A percentile compares a stretch with the other conserved stretches of the same genome.
phyloP scores from a whole-genome alignment of 2,797 vertebrate species.

The Mastacembelus armatus region DNA sequence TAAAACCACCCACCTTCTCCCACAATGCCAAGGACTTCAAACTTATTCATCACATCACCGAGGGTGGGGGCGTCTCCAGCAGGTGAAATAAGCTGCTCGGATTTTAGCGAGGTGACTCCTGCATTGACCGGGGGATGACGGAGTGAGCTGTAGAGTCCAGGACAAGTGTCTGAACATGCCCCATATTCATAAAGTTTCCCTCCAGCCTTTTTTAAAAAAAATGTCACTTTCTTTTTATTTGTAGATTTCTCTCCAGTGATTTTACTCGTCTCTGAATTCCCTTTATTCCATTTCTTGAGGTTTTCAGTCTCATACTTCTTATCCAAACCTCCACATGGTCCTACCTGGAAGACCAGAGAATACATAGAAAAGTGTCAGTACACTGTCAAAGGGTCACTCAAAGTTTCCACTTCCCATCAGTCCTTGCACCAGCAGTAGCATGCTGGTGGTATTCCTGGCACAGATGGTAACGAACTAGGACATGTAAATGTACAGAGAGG shows the following conservation, averaged over 20 bases:
- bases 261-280: conserved; percentile 12
- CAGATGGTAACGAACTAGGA: conserved; percentile 65
- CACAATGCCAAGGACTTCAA: conserved; percentile 99
- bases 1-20: conserved; percentile 94
- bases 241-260: conserved; percentile 18
- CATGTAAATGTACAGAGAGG: conserved; percentile 53
- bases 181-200: conserved; percentile 73
- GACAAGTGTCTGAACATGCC: conserved; percentile 55
- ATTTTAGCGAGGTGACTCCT: conserved; percentile 76
- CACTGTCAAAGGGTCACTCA: conserved; percentile 24
- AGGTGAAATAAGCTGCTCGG: conserved; percentile 87
- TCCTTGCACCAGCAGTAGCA: conserved; percentile 22
- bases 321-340: conserved; percentile 39
- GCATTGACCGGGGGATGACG: conserved; percentile 55
- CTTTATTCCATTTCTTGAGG: conserved; percentile 52
- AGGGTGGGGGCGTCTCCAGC: conserved; percentile 95
- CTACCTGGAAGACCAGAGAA: conserved; percentile 54
- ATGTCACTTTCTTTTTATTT: conserved; percentile 45
- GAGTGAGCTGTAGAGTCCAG: conserved; percentile 61
- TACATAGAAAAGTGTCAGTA: conserved; percentile 37
- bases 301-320: conserved; percentile 8
- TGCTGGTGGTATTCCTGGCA: conserved; percentile 41
- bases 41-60: conserved; percentile 99
- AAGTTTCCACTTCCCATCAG: conserved; percentile 50
- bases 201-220: conserved; percentile 6